A percentile compares a stretch with the other conserved stretches of the same genome.
Evolutionary conservation across 2,797 vertebrate genomes (phyloP).

Genomic region (Xerus rutilus): DNA sequence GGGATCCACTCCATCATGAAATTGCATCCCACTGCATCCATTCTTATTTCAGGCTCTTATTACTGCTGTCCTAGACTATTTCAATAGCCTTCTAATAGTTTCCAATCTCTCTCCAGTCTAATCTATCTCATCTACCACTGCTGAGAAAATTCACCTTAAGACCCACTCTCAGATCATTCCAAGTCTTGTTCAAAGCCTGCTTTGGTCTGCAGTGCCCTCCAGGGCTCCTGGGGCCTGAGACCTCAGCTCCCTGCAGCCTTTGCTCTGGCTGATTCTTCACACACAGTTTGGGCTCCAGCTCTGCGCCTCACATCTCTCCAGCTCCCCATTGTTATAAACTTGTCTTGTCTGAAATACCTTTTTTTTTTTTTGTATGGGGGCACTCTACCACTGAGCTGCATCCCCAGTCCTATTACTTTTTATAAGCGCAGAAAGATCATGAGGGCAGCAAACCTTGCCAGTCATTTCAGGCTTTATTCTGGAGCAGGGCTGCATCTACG

Average conservation of each 20-base stretch:
- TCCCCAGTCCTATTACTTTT: too few relatives aligned
- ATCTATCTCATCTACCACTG: constrained; percentile 41
- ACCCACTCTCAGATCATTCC: neutral
- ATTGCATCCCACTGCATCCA: neutral
- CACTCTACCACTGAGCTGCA: too few relatives aligned
- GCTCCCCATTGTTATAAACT: neutral
- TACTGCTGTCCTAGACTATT: neutral
- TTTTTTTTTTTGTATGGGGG: too few relatives aligned
- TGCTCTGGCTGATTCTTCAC: neutral
- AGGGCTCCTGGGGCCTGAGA: neutral
- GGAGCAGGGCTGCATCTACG: too few relatives aligned
- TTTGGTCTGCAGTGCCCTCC: neutral
- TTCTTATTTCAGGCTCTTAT: constrained; percentile 44
- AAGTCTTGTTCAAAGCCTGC: neutral
- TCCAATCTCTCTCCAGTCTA: constrained; percentile 47
- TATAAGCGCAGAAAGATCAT: too few relatives aligned
- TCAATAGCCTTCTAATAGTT: constrained; percentile 33
- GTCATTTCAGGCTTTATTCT: too few relatives aligned
- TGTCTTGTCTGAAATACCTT: neutral
- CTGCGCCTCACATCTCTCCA: neutral
- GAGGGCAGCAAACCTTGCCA: too few relatives aligned
- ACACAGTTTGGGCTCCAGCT: neutral
- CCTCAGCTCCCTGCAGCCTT: neutral
- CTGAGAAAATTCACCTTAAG: constrained; percentile 50
- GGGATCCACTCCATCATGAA: neutral